A percentile compares a stretch with the other conserved stretches of the same genome.
Conservation (phyloP, 2,113 vertebrate species). For the Pithys albifrons region DNA sequence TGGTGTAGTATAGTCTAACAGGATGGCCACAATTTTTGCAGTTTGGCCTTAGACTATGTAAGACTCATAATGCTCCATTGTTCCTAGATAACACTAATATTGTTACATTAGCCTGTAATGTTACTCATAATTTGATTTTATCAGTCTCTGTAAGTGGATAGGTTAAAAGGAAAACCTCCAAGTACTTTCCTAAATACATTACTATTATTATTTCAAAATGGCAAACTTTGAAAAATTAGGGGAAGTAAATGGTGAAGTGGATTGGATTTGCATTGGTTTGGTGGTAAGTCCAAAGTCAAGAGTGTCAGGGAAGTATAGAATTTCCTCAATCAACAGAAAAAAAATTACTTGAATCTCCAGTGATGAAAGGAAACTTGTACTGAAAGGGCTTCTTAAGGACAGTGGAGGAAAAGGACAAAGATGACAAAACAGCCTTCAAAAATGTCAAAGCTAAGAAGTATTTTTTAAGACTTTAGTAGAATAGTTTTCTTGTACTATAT, state of each 20-base stretch:
- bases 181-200: background rate
- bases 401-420: background rate
- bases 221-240: background rate
- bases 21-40: background rate
- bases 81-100: background rate
- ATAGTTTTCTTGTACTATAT: background rate
- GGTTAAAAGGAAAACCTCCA: background rate
- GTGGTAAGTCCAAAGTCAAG: background rate
- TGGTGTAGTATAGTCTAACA: background rate
- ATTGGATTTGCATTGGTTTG: conserved; percentile 5
- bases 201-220: conserved; percentile 5
- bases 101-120: background rate
- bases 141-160: background rate
- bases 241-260: background rate
- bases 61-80: background rate
- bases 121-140: conserved; percentile 1
- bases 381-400: background rate
- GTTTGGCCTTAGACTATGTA: background rate
- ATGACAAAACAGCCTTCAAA: background rate
- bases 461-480: background rate
- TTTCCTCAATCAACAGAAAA: background rate
- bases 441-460: background rate
- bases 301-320: background rate
- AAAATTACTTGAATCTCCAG: background rate
- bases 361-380: background rate